Evolutionary conservation across 2,797 vertebrate species (phyloP).

Genomic region (Sebastes miniatus): DNA sequence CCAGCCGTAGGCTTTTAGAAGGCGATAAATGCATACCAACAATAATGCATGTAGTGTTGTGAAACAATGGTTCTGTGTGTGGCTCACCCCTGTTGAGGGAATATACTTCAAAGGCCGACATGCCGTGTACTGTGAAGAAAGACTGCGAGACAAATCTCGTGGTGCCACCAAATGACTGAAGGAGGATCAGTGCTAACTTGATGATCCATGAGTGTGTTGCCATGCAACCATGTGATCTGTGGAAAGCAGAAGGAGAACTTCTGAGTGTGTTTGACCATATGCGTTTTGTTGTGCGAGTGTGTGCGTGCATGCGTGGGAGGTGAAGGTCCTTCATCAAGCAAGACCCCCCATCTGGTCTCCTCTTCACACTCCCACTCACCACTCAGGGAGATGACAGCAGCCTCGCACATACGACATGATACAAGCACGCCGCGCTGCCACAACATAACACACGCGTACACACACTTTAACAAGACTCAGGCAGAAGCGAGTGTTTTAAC

Average conservation of each 20-base stretch:
- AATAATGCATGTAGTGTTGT: neutral
- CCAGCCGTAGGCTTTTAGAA: neutral
- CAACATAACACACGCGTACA: neutral
- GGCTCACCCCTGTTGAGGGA: neutral
- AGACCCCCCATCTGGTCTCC: slow-evolving; percentile 71
- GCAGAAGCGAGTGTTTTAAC: neutral
- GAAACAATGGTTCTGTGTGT: neutral
- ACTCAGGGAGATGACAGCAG: slow-evolving; percentile 64
- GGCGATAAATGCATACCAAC: neutral
- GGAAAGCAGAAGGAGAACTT: slow-evolving; percentile 34
- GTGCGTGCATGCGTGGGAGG: slow-evolving; percentile 41
- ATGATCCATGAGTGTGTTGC: slow-evolving; percentile 55
- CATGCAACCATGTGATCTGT: slow-evolving; percentile 59
- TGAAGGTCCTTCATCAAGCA: slow-evolving; percentile 65
- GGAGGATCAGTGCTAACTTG: slow-evolving; percentile 51
- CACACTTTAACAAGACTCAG: neutral
- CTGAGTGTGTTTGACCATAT: slow-evolving; percentile 10
- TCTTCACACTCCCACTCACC: slow-evolving; percentile 67
- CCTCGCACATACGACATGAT: slow-evolving; percentile 45
- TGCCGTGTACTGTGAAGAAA: neutral
- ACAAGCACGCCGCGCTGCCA: neutral
- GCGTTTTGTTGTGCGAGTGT: slow-evolving; percentile 7
- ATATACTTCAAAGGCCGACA: slow-evolving; percentile 11
- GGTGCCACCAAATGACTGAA: slow-evolving; percentile 33
- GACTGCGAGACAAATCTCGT: slow-evolving; percentile 14